phyloP scores from a whole-genome alignment of 1,140 invertebrate species.

The Daktulosphaira vitifoliae region DNA sequence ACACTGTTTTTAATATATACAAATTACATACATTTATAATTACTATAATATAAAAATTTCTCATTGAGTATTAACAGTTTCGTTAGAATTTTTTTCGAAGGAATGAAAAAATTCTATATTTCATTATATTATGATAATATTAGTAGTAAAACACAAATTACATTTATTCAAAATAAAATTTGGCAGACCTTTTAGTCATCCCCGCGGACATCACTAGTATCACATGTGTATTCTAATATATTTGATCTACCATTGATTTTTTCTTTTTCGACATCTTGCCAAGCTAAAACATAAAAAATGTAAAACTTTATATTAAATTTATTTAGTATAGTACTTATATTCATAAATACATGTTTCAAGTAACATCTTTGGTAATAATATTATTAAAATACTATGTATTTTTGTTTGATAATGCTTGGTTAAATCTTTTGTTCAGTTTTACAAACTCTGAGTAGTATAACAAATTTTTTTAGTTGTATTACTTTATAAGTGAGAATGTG shows the following conservation, averaged over 20 bases:
- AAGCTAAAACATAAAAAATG: slow-evolving; percentile 1
- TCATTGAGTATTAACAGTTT: slow-evolving; percentile 22
- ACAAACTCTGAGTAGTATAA: too few relatives aligned
- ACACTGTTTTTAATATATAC: slow-evolving; percentile 13
- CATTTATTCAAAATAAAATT: slow-evolving; percentile 1
- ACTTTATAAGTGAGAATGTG: too few relatives aligned
- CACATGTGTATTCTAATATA: slow-evolving; percentile 25
- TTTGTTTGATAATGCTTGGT: too few relatives aligned
- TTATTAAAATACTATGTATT: too few relatives aligned
- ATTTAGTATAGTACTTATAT: too few relatives aligned
- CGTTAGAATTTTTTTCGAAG: slow-evolving; percentile 21
- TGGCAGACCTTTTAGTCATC: slow-evolving; percentile 18
- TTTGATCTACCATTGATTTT: slow-evolving; percentile 31
- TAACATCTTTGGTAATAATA: too few relatives aligned
- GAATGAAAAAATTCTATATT: slow-evolving; percentile 30
- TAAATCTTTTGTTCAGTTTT: too few relatives aligned
- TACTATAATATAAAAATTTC: slow-evolving; percentile 30
- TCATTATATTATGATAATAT: slow-evolving; percentile 20
- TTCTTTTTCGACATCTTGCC: slow-evolving; percentile 29
- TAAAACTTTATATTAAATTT: too few relatives aligned
- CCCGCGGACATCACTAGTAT: slow-evolving; percentile 9
- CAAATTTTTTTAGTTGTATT: too few relatives aligned
- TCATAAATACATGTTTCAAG: too few relatives aligned
- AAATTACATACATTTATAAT: slow-evolving; percentile 32
- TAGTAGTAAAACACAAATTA: slow-evolving; percentile 24